Evolutionary conservation across 2,113 vertebrate genomes (phyloP).

Genomic region (Heteronetta atricapilla): DNA sequence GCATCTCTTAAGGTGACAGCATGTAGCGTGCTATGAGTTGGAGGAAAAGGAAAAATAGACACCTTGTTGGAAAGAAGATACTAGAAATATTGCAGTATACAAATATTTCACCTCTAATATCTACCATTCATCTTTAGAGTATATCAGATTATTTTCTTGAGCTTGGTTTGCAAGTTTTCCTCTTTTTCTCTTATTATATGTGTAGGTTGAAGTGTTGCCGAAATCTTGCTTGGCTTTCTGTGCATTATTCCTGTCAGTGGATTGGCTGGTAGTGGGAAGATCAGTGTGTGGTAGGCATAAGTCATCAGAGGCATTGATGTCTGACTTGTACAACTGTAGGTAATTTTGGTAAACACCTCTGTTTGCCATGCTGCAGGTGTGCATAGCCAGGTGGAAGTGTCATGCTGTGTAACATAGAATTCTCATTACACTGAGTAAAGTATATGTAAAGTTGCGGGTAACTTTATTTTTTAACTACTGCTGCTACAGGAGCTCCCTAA

Average conservation of each 20-base stretch:
- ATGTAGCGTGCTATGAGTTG: not conserved
- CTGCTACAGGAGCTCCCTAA: accelerated
- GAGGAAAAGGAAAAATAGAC: not conserved
- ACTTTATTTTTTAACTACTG: not conserved
- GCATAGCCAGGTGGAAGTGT: not conserved
- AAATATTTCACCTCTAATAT: not conserved
- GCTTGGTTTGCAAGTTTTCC: not conserved
- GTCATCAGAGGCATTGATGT: not conserved
- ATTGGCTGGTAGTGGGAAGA: not conserved
- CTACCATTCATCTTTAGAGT: not conserved
- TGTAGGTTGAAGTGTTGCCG: not conserved
- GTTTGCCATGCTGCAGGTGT: not conserved
- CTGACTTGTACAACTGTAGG: not conserved
- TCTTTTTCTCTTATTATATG: not conserved
- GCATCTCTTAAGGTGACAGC: not conserved
- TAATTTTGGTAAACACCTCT: not conserved
- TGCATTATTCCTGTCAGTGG: not conserved
- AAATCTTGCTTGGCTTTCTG: not conserved
- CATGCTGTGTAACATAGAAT: not conserved
- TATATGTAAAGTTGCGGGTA: not conserved
- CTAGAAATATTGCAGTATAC: not conserved
- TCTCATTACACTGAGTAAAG: not conserved
- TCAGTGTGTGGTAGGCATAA: not conserved
- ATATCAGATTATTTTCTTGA: not conserved
- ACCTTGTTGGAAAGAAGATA: not conserved